Percentiles rank a stretch among this genome's conserved stretches.
phyloP scores from a whole-genome alignment of 2,888 invertebrate genomes.

The Drosophila mimica region DNA sequence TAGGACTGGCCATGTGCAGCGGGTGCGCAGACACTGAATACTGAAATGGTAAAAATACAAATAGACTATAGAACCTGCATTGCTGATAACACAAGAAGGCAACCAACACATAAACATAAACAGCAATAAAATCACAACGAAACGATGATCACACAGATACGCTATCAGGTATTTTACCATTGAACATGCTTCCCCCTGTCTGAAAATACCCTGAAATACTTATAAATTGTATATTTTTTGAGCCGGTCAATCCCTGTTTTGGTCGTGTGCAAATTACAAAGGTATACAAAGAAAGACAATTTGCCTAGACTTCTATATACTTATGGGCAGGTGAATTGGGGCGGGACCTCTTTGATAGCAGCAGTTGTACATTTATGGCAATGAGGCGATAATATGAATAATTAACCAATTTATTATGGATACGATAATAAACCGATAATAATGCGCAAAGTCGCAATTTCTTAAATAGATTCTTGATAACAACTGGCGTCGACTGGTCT shows the following conservation, averaged over 20 bases:
- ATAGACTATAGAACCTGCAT: conserved; percentile 31
- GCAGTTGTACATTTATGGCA: conserved; percentile 12
- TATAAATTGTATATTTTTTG: background rate
- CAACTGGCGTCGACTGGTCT: conserved; percentile 46
- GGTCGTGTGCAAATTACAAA: conserved; percentile 43
- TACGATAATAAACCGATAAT: conserved; percentile 21
- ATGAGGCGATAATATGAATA: conserved; percentile 24
- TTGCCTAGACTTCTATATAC: conserved; percentile 15
- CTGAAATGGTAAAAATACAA: conserved; percentile 75
- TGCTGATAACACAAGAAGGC: conserved; percentile 25
- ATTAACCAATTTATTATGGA: conserved; percentile 34
- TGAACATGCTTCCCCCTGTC: conserved; percentile 8
- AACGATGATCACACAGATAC: conserved; percentile 37
- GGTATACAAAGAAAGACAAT: conserved; percentile 15
- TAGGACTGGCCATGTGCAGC: conserved; percentile 79
- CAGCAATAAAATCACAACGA: conserved; percentile 28
- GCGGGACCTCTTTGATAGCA: background rate
- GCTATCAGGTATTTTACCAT: conserved; percentile 39
- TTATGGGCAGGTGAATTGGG: background rate
- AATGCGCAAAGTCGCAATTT: conserved; percentile 10
- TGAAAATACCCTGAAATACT: background rate
- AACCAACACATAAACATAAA: background rate
- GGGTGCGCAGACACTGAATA: conserved; percentile 75
- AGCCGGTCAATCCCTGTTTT: background rate
- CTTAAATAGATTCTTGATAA: conserved; percentile 34